Conservation (phyloP, 2,113 vertebrate species). For the Panurus biarmicus region DNA sequence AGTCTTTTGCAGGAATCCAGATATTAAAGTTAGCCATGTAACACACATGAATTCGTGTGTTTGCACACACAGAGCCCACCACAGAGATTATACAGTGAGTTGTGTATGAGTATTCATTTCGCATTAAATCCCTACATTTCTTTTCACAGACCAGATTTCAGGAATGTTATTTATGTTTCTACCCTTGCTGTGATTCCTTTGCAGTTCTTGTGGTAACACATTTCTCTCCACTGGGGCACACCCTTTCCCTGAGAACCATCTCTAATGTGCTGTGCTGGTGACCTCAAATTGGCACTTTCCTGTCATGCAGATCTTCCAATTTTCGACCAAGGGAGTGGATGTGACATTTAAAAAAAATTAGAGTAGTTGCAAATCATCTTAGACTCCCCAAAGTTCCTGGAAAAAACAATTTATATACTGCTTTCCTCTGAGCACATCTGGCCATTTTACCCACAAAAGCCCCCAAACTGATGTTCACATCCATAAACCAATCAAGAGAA, state of each 20-base stretch:
- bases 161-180: background rate
- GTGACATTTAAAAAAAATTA: background rate
- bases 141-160: background rate
- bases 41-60: background rate
- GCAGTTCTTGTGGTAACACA: background rate
- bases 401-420: background rate
- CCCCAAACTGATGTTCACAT: accelerated
- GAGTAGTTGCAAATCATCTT: background rate
- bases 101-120: background rate
- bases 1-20: background rate
- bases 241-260: background rate
- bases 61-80: background rate
- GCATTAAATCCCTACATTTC: background rate
- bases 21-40: background rate
- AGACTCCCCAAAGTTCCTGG: background rate
- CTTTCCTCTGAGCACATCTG: background rate
- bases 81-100: background rate
- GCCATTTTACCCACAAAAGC: background rate
- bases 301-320: background rate
- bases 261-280: background rate
- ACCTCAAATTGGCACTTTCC: background rate
- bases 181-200: background rate
- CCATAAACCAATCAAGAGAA: background rate
- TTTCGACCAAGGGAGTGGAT: background rate
- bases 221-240: background rate